Evolutionary conservation across 2,888 invertebrate species (phyloP), one percentile per base, ranked within the genome.

Genomic region (Brachypterus glaber): DNA sequence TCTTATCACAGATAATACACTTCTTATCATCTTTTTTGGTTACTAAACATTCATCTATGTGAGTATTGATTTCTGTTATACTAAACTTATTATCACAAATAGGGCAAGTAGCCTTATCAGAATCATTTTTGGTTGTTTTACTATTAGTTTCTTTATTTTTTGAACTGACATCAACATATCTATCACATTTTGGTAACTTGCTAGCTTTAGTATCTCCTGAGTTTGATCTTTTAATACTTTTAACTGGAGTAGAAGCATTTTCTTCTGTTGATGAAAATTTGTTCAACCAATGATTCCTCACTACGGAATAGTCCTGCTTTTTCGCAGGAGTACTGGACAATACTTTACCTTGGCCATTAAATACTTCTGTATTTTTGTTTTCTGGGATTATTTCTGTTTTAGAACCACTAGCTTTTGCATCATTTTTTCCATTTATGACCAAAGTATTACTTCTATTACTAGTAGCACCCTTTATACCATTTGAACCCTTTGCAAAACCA

Each of bases 211-310:
- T 30, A 25, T 44, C 35, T 34, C 47, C n/a, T n/a, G n/a, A n/a
- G n/a, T n/a, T n/a, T n/a, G n/a, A n/a, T n/a, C n/a, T n/a, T n/a
- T n/a, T n/a, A n/a, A n/a, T n/a, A n/a, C n/a, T n/a, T n/a, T n/a
- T n/a, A n/a, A n/a, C n/a, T n/a, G n/a, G n/a, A n/a, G n/a, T n/a
- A n/a, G n/a, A n/a, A n/a, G 26, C 36, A 21, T 33, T 39, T 21
- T 35, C 36, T 33, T 30, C 38, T 24, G 39, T 31, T 16, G 29
- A 35, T 36, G 30, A 37, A 47, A 58, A 67, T 55, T 66, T 66
- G 26, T 59, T 59, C 4, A 54, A 18, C 68, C 68, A 68, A 50
- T 60, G 59, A 48, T 64, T 62, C 39, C 67, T 52, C 25, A 65
- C 64, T 17, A 46, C 44, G 11, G 55, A 48, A 45, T 57, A 59